These are phyloP conservation scores for Dendrolimus houi DNA, from an alignment of 2,888 invertebrate species.

Conservation along the genomic window DNA sequence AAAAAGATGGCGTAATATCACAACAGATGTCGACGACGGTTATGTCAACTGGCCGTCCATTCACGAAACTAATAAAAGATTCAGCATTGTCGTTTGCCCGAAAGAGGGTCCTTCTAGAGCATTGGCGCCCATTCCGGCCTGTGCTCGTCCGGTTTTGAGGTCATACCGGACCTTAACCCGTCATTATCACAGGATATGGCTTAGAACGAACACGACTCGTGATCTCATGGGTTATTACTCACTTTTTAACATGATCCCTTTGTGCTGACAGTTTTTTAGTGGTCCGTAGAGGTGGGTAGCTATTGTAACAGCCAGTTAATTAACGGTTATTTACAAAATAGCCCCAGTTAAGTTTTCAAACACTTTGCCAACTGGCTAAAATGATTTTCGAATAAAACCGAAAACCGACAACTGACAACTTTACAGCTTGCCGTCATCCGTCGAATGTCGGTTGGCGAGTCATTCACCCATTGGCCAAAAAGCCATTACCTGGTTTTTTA, in stretches of 20 bases:
- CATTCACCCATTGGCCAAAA: too few relatives aligned
- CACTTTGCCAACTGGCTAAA: too few relatives aligned
- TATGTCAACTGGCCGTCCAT: conserved; percentile 71
- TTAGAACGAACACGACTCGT: conserved; percentile 41
- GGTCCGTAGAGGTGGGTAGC: too few relatives aligned
- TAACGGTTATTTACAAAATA: too few relatives aligned
- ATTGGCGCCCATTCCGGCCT: conserved; percentile 41
- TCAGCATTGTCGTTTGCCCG: conserved; percentile 66
- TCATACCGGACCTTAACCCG: conserved; percentile 40
- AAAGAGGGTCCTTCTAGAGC: conserved; percentile 56
- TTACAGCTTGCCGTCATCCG: too few relatives aligned
- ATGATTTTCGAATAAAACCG: too few relatives aligned
- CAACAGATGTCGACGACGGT: conserved; percentile 71
- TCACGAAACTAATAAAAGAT: conserved; percentile 74
- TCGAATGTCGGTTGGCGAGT: too few relatives aligned
- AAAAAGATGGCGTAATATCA: conserved; percentile 65
- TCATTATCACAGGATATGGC: conserved; percentile 51
- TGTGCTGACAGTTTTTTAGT: not conserved
- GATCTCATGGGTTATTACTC: conserved; percentile 27
- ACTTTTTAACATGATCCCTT: conserved; percentile 6
- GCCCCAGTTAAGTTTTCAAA: too few relatives aligned
- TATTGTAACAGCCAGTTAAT: too few relatives aligned
- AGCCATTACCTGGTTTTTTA: too few relatives aligned
- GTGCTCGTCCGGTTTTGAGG: conserved; percentile 38
- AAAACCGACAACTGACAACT: too few relatives aligned